These are phyloP conservation scores for Epinephelus moara DNA, from an alignment of 2,113 vertebrate genomes.

Conservation along the genomic window DNA sequence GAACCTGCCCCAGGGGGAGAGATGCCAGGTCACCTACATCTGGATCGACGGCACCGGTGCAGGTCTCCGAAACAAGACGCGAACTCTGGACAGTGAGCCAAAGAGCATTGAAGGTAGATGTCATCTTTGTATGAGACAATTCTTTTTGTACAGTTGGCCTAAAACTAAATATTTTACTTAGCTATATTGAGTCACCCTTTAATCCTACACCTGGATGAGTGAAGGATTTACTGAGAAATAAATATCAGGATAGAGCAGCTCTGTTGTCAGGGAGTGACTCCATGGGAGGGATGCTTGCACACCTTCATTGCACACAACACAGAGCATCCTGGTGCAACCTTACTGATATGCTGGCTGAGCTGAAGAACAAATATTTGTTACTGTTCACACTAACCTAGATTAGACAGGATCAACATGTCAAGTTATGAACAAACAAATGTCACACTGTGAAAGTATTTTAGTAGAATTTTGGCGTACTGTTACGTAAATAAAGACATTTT, in stretches of 20 bases:
- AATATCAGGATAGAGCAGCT: neutral
- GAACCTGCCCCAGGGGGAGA: slow-evolving; percentile 78
- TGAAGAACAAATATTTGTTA: slow-evolving; percentile 28
- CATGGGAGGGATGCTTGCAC: neutral
- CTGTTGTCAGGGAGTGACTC: neutral
- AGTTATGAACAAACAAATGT: no score
- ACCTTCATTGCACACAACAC: neutral
- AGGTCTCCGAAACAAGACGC: slow-evolving; percentile 84
- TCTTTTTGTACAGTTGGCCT: neutral
- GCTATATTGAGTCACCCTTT: neutral
- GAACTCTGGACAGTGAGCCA: slow-evolving; percentile 82
- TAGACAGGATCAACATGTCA: no score
- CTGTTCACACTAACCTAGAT: no score
- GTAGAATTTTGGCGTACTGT: no score
- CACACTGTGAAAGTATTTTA: no score
- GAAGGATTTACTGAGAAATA: neutral
- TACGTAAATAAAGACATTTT: no score
- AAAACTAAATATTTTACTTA: neutral
- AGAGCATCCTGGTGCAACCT: neutral
- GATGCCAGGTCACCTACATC: slow-evolving; percentile 87
- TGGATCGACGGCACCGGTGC: slow-evolving; percentile 89
- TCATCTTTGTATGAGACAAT: neutral
- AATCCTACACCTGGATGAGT: neutral
- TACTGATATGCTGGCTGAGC: neutral
- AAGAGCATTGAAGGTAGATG: slow-evolving; percentile 50